A percentile compares a stretch with the other conserved stretches of the same genome.
These are phyloP conservation scores for Lytechinus variegatus DNA, from an alignment of 35 echinoderm and acorn worm genomes.

Conservation along the genomic window DNA sequence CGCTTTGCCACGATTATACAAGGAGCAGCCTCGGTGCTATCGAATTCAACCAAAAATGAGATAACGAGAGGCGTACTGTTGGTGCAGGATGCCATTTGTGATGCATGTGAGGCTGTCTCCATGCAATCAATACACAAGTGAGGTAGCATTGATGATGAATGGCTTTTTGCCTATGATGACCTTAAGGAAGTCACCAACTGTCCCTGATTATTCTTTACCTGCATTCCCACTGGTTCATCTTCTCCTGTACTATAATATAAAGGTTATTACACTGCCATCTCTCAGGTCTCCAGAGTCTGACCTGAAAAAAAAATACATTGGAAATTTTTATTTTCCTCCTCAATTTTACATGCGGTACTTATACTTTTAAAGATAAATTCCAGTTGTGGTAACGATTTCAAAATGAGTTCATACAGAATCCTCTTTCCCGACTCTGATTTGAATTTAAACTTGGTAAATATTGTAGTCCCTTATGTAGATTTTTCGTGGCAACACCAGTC, in stretches of 20 bases:
- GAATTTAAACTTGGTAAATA: too few species aligned
- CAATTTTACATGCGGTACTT: neutral
- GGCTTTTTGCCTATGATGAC: conserved; percentile 24
- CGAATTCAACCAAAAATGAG: neutral
- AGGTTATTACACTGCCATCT: neutral
- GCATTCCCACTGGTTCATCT: neutral
- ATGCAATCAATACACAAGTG: neutral
- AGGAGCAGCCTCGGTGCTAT: neutral
- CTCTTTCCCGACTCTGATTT: too few species aligned
- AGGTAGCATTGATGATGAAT: neutral
- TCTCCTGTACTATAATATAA: neutral
- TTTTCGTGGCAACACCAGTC: too few species aligned
- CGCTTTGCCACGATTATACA: neutral
- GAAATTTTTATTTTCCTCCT: neutral
- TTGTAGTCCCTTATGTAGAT: too few species aligned
- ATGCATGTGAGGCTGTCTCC: neutral
- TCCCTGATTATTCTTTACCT: neutral
- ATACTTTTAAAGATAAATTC: neutral
- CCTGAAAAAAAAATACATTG: neutral
- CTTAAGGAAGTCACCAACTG: conserved; percentile 35
- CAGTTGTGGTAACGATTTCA: too few species aligned
- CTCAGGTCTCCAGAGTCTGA: neutral
- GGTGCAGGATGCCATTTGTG: neutral
- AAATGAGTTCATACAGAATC: too few species aligned
- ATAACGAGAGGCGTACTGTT: neutral